A percentile compares a stretch with the other conserved stretches of the same genome.
Conservation (phyloP, 2,888 invertebrate genomes). For the Phaedon cochleariae region DNA sequence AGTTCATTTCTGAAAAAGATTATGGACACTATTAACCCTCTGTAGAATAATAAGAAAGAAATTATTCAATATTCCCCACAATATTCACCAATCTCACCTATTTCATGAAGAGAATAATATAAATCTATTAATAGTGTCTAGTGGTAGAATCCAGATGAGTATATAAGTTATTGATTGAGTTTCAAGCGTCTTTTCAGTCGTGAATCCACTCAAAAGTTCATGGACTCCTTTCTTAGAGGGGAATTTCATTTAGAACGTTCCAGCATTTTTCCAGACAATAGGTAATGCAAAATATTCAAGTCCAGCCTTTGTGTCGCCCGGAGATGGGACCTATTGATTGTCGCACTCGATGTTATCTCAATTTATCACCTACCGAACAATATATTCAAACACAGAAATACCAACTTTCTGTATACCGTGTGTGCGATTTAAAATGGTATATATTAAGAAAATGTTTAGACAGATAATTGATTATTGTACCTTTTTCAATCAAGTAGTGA, state of each 20-base stretch:
- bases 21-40: too few species aligned
- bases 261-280: background rate
- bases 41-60: too few species aligned
- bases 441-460: too few species aligned
- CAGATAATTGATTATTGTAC: too few species aligned
- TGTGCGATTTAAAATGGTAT: background rate
- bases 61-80: too few species aligned
- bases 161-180: slow-evolving; percentile 25
- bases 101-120: background rate
- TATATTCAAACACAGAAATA: too few species aligned
- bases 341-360: background rate
- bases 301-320: slow-evolving; percentile 3
- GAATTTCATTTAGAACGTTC: slow-evolving; percentile 21
- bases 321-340: background rate
- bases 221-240: slow-evolving; percentile 34
- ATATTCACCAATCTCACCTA: too few species aligned
- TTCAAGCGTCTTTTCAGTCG: slow-evolving; percentile 21
- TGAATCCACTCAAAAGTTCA: slow-evolving; percentile 45
- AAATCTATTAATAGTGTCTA: slow-evolving; percentile 11
- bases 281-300: background rate
- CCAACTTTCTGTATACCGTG: too few species aligned
- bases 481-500: too few species aligned
- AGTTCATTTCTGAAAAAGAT: too few species aligned
- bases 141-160: slow-evolving; percentile 6
- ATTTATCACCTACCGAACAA: background rate